Conservation (phyloP, 2,113 vertebrate species). For the Neodontobutis hainanensis region DNA sequence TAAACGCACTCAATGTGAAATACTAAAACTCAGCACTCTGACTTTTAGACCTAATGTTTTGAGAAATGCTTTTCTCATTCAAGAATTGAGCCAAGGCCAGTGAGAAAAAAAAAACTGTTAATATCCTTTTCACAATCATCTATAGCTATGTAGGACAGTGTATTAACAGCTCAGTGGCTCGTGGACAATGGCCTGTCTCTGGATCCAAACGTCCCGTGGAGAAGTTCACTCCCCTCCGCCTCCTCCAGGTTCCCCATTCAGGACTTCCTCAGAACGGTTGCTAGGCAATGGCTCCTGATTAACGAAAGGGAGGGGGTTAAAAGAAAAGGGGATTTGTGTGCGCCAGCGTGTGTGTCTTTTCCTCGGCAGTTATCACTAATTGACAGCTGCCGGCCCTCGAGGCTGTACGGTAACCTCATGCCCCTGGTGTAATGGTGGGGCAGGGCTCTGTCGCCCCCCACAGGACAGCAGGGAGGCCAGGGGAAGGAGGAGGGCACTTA, state of each 20-base stretch:
- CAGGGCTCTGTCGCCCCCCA: conserved; percentile 86
- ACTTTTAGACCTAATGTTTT: too few relatives aligned
- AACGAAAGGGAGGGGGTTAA: conserved; percentile 66
- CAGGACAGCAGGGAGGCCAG: conserved; percentile 73
- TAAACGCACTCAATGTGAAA: too few relatives aligned
- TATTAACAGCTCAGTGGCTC: conserved; percentile 16
- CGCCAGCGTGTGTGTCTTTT: conserved; percentile 54
- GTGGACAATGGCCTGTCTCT: conserved; percentile 29
- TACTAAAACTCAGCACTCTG: too few relatives aligned
- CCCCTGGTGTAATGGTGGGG: conserved; percentile 91
- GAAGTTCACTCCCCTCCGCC: conserved; percentile 55
- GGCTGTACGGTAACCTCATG: conserved; percentile 93
- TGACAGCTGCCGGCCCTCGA: conserved; percentile 98
- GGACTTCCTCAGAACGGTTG: conserved; percentile 85
- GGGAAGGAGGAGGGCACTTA: conserved; percentile 71
- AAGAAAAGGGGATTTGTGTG: conserved; percentile 20
- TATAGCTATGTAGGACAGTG: conserved; percentile 41
- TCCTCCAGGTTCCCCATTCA: conserved; percentile 80
- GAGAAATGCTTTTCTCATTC: too few relatives aligned
- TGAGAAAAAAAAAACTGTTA: too few relatives aligned
- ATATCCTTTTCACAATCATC: conserved; percentile 16
- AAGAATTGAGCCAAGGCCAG: too few relatives aligned
- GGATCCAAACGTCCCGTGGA: conserved; percentile 53
- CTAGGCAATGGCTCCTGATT: conserved; percentile 93
- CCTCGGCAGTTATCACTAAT: conserved; percentile 93